These are phyloP conservation scores for Callorhinus ursinus DNA, from an alignment of 2,113 vertebrate genomes.

Conservation along the genomic window DNA sequence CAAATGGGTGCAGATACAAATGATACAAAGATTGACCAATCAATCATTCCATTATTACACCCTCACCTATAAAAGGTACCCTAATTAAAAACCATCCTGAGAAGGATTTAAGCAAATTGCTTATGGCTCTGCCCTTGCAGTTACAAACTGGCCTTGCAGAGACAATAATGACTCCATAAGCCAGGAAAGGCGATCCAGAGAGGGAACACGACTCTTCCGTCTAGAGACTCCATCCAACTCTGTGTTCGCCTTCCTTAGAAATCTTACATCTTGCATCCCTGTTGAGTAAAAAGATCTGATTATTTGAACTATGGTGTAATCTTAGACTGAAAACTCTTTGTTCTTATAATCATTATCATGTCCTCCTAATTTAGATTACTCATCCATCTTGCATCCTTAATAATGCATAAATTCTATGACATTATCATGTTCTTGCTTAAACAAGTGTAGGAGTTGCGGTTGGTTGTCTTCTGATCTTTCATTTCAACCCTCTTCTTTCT, in stretches of 20 bases:
- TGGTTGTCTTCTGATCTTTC: not conserved
- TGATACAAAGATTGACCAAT: not conserved
- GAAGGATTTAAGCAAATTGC: not conserved
- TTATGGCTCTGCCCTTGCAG: not conserved
- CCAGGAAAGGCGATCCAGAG: not conserved
- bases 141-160: not conserved
- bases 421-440: not conserved
- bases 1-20: not conserved
- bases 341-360: not conserved
- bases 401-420: not conserved
- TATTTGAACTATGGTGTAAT: not conserved
- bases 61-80: not conserved
- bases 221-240: not conserved
- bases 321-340: not conserved
- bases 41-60: not conserved
- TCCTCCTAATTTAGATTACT: not conserved
- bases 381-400: not conserved
- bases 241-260: not conserved
- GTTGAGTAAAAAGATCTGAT: not conserved
- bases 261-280: not conserved
- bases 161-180: not conserved
- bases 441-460: not conserved
- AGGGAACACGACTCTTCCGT: not conserved
- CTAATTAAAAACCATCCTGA: not conserved
- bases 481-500: not conserved